Evolutionary conservation across 2,113 vertebrate genomes (phyloP).

Genomic region (Laterallus jamaicensis): DNA sequence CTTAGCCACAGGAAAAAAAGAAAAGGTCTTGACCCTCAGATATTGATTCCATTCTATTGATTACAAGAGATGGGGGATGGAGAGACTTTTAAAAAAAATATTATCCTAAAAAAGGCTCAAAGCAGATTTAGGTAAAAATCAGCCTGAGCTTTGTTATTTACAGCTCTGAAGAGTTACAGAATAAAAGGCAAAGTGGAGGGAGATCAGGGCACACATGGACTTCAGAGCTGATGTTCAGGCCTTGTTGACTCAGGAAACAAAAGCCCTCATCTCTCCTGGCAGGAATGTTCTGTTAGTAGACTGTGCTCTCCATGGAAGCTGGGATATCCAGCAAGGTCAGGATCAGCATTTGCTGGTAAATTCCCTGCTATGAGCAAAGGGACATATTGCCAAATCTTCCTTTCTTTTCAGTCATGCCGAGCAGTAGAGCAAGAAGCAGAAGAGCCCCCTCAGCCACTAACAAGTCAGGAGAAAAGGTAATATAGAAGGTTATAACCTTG

Average conservation of each 20-base stretch:
- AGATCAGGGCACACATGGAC: neutral
- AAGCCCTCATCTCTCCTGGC: neutral
- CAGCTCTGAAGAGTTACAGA: neutral
- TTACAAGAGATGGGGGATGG: conserved; percentile 6
- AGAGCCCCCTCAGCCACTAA: neutral
- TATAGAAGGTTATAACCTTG: neutral
- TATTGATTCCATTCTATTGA: conserved; percentile 52
- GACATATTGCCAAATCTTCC: neutral
- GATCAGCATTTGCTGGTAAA: neutral
- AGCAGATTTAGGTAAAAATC: neutral
- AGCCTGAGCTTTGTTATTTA: neutral
- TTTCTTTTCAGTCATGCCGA: neutral
- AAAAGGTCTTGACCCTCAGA: conserved; percentile 48
- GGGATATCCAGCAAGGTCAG: neutral
- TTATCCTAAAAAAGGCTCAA: neutral
- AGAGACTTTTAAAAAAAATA: neutral
- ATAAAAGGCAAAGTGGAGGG: neutral
- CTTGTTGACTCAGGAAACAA: neutral
- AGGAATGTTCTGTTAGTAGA: neutral
- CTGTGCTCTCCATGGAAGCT: neutral
- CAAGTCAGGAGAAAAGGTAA: neutral
- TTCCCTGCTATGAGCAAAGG: neutral
- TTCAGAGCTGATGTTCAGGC: neutral
- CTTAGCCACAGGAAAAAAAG: conserved; percentile 42
- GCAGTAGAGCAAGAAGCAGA: neutral